Percentiles rank a stretch among this genome's conserved stretches.
These are phyloP conservation scores for Leptobrachium ailaonicum DNA, from an alignment of 2,113 vertebrate species.

Conservation along the genomic window DNA sequence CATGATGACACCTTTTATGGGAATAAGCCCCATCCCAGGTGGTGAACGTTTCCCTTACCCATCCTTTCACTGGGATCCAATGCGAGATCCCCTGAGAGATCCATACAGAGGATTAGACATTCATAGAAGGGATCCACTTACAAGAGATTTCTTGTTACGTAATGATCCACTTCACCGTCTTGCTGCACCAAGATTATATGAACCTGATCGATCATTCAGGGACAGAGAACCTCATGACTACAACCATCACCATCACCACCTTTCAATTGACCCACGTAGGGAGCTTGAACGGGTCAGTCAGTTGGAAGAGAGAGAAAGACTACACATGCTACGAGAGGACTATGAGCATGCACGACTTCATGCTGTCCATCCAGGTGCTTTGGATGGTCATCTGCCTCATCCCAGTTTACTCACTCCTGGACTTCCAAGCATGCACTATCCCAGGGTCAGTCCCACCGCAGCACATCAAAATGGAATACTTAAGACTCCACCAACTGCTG, in stretches of 20 bases:
- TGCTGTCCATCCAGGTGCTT: conserved; percentile 79
- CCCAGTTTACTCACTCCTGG: conserved; percentile 82
- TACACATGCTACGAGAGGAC: conserved; percentile 92
- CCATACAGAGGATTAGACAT: conserved; percentile 91
- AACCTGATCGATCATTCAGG: conserved; percentile 88
- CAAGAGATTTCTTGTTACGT: conserved; percentile 84
- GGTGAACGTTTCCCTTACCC: conserved; percentile 94
- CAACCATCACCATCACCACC: conserved; percentile 81
- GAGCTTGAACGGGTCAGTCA: conserved; percentile 84
- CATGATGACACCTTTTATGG: conserved; percentile 95
- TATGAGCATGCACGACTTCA: conserved; percentile 90
- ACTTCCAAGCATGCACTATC: conserved; percentile 95
- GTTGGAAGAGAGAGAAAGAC: conserved; percentile 79
- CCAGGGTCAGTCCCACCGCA: conserved; percentile 83
- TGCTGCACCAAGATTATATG: conserved; percentile 80
- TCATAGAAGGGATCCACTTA: conserved; percentile 76
- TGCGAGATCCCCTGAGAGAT: conserved; percentile 83
- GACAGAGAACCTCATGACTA: conserved; percentile 93
- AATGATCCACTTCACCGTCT: conserved; percentile 89
- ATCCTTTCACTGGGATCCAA: conserved; percentile 95
- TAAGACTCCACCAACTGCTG: conserved; percentile 89
- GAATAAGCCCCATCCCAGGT: conserved; percentile 90
- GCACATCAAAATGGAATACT: conserved; percentile 89
- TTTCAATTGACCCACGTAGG: conserved; percentile 83
- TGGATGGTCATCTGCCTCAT: conserved; percentile 89